phyloP scores from a whole-genome alignment of 2,113 vertebrate species.

The Lethenteron reissneri region DNA sequence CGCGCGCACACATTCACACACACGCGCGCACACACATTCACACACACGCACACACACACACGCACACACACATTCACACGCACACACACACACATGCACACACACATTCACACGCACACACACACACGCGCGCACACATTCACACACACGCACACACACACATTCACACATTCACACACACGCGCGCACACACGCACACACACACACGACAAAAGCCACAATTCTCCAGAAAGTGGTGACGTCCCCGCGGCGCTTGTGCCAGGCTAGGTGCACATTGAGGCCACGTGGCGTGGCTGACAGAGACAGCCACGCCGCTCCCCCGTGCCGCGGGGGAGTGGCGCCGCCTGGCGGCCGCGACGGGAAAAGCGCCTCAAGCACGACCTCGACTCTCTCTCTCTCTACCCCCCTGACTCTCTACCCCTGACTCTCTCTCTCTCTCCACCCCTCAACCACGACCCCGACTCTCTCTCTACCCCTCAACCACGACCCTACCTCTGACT shows the following conservation, averaged over 20 bases:
- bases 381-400: background rate
- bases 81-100: background rate
- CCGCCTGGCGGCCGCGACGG: background rate
- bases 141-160: background rate
- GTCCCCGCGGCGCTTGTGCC: background rate
- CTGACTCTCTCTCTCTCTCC: background rate
- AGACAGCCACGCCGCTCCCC: background rate
- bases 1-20: too few species aligned
- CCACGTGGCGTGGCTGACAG: background rate
- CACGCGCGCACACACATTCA: background rate
- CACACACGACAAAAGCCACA: background rate
- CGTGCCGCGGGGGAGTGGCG: background rate
- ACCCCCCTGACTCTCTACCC: too few species aligned
- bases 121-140: too few species aligned
- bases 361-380: background rate
- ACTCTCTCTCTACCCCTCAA: too few species aligned
- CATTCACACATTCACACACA: background rate
- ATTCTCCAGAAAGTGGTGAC: background rate
- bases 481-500: too few species aligned
- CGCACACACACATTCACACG: background rate
- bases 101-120: background rate
- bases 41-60: too few species aligned
- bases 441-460: background rate
- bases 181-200: too few species aligned
- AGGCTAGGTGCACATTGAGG: background rate